Evolutionary conservation across 2,888 invertebrate genomes (phyloP), one percentile per base, ranked within the genome.

Genomic region (Candidula unifasciata): DNA sequence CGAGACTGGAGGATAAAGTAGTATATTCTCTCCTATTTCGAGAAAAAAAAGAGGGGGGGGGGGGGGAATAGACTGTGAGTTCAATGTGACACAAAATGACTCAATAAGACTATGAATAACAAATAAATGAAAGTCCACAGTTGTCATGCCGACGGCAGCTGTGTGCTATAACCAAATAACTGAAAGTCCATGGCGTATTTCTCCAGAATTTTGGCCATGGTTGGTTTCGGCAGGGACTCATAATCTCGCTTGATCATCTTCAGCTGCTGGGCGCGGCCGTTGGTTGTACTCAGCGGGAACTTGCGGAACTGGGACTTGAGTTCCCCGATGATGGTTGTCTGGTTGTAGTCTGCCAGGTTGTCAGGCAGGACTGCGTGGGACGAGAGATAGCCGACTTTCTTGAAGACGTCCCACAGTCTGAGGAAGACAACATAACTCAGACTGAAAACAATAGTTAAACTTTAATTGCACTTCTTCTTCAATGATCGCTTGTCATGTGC

Each of bases 401-500:
- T 74, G 76, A 85, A 85, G 0, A 85, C 85, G 1, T 85, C 85
- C 85, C 85, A 85, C 5, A 85, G 52, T n/a, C 85, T 76, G 44
- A 8, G 33, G 35, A 37, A 44, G n/a, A n/a, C n/a, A n/a, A n/a
- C 8, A 27, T 16, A 78, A 33, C 60, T 18, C n/a, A 24, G n/a
- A 44, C 13, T 6, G 44, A 44, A 44, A 44, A 44, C 13, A 44
- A 10, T 13, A 0, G 44, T 44, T 44, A 44, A 1, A n/a, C n/a
- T n/a, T n/a, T n/a, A n/a, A n/a, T n/a, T n/a, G n/a, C n/a, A n/a
- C n/a, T n/a, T n/a, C n/a, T n/a, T n/a, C n/a, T n/a, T n/a, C n/a
- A n/a, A n/a, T n/a, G n/a, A n/a, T n/a, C n/a, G n/a, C n/a, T n/a
- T n/a, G n/a, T n/a, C n/a, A n/a, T n/a, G n/a, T n/a, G n/a, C n/a